A percentile compares a stretch with the other conserved stretches of the same genome.
These are phyloP conservation scores for Heliconius charithonia DNA, from an alignment of 2,888 invertebrate genomes.

Conservation along the genomic window DNA sequence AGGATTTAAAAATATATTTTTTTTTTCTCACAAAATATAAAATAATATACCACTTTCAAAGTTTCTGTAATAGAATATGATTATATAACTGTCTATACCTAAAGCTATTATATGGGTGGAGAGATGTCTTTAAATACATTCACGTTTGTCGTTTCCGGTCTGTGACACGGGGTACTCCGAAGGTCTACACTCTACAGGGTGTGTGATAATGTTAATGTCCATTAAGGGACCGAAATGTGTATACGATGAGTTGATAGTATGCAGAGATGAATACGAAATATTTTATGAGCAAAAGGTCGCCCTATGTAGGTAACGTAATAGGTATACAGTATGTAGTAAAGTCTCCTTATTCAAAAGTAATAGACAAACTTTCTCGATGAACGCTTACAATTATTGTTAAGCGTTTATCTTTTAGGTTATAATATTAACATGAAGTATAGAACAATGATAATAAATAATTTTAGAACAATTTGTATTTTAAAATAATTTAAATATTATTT, in stretches of 20 bases:
- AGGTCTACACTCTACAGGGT: conserved; percentile 29
- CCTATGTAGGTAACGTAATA: neutral
- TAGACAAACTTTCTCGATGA: neutral
- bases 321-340: neutral
- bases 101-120: conserved; percentile 24
- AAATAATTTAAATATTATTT: neutral
- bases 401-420: neutral
- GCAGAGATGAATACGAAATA: conserved; percentile 35
- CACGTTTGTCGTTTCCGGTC: conserved; percentile 43
- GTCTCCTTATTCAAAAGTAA: neutral
- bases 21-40: too few species aligned
- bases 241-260: conserved; percentile 27
- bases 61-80: neutral
- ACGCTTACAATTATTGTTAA: neutral
- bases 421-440: neutral
- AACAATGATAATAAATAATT: neutral
- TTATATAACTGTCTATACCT: neutral
- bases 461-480: neutral
- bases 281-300: conserved; percentile 13
- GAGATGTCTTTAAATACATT: conserved; percentile 16
- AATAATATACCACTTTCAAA: neutral
- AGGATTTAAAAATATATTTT: too few species aligned
- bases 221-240: conserved; percentile 40
- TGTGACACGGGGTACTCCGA: conserved; percentile 32
- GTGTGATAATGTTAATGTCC: conserved; percentile 44